A percentile compares a stretch with the other conserved stretches of the same genome.
Evolutionary conservation across 2,888 invertebrate species (phyloP).

Genomic region (Smittia aterrima): DNA sequence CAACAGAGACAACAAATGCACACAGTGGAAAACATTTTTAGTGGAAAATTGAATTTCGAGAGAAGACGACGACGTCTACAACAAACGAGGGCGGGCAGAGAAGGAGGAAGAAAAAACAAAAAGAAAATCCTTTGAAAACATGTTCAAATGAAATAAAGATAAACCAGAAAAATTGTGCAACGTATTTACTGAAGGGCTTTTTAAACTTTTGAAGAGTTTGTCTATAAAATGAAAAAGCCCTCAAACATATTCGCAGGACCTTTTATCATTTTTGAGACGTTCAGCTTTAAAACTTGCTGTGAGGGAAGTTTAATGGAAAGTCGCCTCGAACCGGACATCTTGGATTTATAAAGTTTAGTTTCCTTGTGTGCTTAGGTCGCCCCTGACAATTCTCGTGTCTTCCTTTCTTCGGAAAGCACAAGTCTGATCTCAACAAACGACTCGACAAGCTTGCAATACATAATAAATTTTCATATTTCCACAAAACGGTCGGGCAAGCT

Average conservation of each 20-base stretch:
- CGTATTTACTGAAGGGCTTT: no score
- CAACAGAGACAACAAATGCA: conserved; percentile 19
- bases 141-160: neutral
- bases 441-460: neutral
- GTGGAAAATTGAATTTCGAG: conserved; percentile 21
- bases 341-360: neutral
- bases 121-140: conserved; percentile 8
- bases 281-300: neutral
- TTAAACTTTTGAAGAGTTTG: no score
- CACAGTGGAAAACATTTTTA: neutral
- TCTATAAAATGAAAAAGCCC: no score
- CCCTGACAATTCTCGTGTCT: neutral
- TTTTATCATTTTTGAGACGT: neutral
- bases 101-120: neutral
- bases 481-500: neutral
- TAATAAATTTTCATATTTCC: no score
- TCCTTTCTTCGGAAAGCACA: neutral
- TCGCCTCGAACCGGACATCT: no score
- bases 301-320: neutral
- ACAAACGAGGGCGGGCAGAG: neutral
- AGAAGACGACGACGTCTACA: neutral
- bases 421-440: neutral
- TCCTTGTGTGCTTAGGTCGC: no score
- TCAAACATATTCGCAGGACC: neutral
- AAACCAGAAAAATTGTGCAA: no score